A percentile compares a stretch with the other conserved stretches of the same genome.
Conservation (phyloP, 2,113 vertebrate genomes). For the Muntiacus muntjak region DNA sequence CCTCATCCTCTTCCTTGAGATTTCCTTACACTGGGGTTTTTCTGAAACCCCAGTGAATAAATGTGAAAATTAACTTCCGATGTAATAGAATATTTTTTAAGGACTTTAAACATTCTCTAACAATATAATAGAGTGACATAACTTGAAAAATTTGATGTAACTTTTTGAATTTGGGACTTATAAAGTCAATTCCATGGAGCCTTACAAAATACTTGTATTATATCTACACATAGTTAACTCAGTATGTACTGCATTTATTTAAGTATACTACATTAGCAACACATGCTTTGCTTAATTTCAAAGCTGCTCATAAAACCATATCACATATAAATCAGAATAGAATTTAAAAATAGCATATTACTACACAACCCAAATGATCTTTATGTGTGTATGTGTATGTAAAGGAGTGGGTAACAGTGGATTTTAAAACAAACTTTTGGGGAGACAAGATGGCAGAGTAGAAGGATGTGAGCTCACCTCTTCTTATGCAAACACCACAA, state of each 20-base stretch:
- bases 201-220: neutral
- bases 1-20: neutral
- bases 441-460: neutral
- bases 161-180: neutral
- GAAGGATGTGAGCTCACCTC: neutral
- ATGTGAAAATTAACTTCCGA: neutral
- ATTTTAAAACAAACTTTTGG: neutral
- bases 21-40: neutral
- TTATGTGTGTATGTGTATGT: neutral
- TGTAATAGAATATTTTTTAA: neutral
- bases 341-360: neutral
- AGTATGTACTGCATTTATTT: neutral
- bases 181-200: neutral
- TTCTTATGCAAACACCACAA: neutral
- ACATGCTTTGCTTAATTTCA: neutral
- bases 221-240: neutral
- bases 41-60: neutral
- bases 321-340: neutral
- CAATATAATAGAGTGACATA: neutral
- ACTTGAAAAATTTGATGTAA: neutral
- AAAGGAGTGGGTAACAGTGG: neutral
- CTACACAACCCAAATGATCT: neutral
- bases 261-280: neutral
- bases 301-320: neutral
- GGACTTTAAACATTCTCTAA: neutral